A percentile compares a stretch with the other conserved stretches of the same genome.
Evolutionary conservation across 1,140 invertebrate species (phyloP).

Genomic region (Leptinotarsa defecta): DNA sequence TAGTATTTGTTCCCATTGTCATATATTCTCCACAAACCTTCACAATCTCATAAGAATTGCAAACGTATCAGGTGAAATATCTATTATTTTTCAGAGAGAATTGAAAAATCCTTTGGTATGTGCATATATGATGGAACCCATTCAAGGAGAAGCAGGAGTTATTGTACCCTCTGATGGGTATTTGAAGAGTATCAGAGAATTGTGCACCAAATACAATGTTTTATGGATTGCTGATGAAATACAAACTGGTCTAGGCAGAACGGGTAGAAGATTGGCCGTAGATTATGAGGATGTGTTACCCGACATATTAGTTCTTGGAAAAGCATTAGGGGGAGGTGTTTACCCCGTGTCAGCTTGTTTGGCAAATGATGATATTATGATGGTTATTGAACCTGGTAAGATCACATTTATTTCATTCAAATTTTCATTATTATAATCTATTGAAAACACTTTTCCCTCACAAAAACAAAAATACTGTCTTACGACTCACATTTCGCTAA

Average conservation of each 20-base stretch:
- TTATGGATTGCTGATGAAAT: conserved; percentile 98
- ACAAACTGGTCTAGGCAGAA: conserved; percentile 90
- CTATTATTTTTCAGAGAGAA: no score
- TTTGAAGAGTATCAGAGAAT: conserved; percentile 80
- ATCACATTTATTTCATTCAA: background rate
- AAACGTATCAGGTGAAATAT: no score
- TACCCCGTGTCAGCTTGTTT: conserved; percentile 91
- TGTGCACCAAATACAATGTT: conserved; percentile 94
- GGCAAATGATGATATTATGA: conserved; percentile 85
- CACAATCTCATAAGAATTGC: no score
- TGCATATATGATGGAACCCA: conserved; percentile 99
- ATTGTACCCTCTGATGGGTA: conserved; percentile 91
- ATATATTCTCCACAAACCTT: no score
- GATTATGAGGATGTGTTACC: conserved; percentile 93
- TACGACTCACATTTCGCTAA: no score
- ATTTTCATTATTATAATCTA: no score
- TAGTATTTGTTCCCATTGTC: no score
- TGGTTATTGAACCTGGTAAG: conserved; percentile 87
- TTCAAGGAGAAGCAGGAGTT: conserved; percentile 98
- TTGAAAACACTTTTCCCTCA: no score
- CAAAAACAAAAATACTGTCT: no score
- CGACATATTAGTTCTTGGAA: conserved; percentile 93
- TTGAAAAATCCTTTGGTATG: conserved; percentile 81
- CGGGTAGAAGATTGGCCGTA: conserved; percentile 86
- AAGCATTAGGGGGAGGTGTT: conserved; percentile 94